Evolutionary conservation across 2,113 vertebrate species (phyloP), one percentile per base, ranked within the genome.

Genomic region (Chunga burmeisteri): DNA sequence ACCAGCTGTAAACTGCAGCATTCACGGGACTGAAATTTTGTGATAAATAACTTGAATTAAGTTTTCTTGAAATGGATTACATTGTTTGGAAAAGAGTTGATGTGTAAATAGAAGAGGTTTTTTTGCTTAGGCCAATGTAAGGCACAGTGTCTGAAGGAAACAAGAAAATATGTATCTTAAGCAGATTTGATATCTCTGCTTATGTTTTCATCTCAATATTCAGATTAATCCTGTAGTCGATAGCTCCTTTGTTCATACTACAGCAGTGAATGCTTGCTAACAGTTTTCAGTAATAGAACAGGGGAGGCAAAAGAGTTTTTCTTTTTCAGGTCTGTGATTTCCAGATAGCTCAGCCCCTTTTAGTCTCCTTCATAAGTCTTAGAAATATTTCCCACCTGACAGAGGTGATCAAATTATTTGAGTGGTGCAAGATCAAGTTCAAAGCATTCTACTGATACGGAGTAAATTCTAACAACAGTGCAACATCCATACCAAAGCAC

Each of bases 101-200:
- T 53, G 6, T 21, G 49, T 55, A 73, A 63, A 59, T 58, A 13
- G 23, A 32, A 68, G 40, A 44, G 34, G 7, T 1, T 40, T 36
- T 46, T 70, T 88, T 87, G 25, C 53, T 55, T 82, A 59, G 22
- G 73, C 32, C 36, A 67, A 13, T 30, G 25, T 44, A 81, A 38
- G 40, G 30, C 23, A 36, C 21, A 27, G 8, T 13, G 14, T 70
- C 70, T 61, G 66, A 87, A 78, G 40, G 27, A 87, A 96, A 78
- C 11, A 62, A 65, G 29, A 44, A 56, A 88, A 61, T 36, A n/a
- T 2, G 0, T 23, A 34, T 66, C 18, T 87, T 3, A 1, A 3
- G 30, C 30, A 86, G 14, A 63, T 93, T 91, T 46, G 78, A 16
- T 71, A 52, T 56, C 34, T 81, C 32, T 55, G 59, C 29, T 67